Evolutionary conservation across 2,888 invertebrate genomes (phyloP), one percentile per base, ranked within the genome.

Genomic region (Yponomeuta plumbellus): DNA sequence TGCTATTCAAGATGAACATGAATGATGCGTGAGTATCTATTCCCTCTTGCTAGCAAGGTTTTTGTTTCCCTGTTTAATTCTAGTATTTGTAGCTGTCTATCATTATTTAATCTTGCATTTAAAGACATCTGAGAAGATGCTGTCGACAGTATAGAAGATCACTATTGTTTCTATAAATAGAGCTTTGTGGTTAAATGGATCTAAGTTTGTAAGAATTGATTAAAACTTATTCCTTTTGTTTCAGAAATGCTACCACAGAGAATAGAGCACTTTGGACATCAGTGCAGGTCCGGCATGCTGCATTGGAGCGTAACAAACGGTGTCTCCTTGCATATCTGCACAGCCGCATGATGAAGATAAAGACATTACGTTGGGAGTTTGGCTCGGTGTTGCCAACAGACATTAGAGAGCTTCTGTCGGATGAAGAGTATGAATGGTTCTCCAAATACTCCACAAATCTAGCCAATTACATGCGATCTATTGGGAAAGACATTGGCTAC

Each of bases 311-410:
- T 59, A 97, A 98, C 79, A 95, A 97, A 79, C 93, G 99, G 52
- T 99, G 98, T 78, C 90, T 99, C 0, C 87, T 98, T 0, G 94
- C 96, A 0, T 97, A 97, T 76, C 88, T 97, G 66, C 95, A 96
- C 80, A 96, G 96, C 75, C 92, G 99, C 71, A 91, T 98, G 80
- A 92, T 93, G 71, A 94, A 95, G 76, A 93, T 99, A 23, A 94
- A 96, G 73, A 94, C 96, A n/a, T 93, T 98, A 83, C 92, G 99
- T 63, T 99, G 99, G 99, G 97, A 98, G 77, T 97, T 98, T 80
- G 99, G 99, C 0, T 96, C 97, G 56, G 95, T 98, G 63, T 84
- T 99, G 66, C 98, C 99, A 0, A 83, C 93, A 0, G 97, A 98
- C 79, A 94, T 98, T 0, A 95, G 96, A 79, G 92, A 93, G 66